Evolutionary conservation across 2,797 vertebrate species (phyloP).

Genomic region (Mus caroli): DNA sequence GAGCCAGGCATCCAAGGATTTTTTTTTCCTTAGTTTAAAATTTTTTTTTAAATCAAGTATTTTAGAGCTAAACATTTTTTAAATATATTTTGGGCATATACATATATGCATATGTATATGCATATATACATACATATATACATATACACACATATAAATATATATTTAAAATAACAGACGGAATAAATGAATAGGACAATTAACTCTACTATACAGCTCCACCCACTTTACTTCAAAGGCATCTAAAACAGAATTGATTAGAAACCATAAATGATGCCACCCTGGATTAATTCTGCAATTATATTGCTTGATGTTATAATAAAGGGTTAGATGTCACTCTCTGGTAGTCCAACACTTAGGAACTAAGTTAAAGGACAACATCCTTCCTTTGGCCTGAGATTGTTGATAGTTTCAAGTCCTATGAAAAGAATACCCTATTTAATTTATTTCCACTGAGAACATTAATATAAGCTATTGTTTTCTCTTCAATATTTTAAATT

Average conservation of each 20-base stretch:
- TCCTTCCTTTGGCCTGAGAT: conserved; percentile 39
- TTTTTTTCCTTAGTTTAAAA: conserved; percentile 59
- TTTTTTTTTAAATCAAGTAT: conserved; percentile 3
- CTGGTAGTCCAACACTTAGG: conserved; percentile 61
- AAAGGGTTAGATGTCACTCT: conserved; percentile 74
- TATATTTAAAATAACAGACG: conserved; percentile 80
- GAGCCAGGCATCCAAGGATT: no score
- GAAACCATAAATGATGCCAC: conserved; percentile 78
- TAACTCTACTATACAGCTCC: conserved; percentile 76
- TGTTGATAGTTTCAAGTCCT: conserved; percentile 57
- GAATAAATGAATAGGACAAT: conserved; percentile 82
- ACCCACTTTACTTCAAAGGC: conserved; percentile 81
- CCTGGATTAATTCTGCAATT: conserved; percentile 79
- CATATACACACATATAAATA: no score
- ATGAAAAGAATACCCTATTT: conserved; percentile 60
- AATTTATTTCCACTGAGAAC: conserved; percentile 42
- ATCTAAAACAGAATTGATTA: conserved; percentile 76
- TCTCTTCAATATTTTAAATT: conserved; percentile 47
- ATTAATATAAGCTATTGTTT: conserved; percentile 45
- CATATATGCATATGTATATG: not conserved
- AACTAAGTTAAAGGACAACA: conserved; percentile 66
- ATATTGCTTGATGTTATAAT: conserved; percentile 78
- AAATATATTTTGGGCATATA: conserved; percentile 78
- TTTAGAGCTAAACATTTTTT: conserved; percentile 70
- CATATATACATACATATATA: no score